Evolutionary conservation across 92 coral and sea anemone species (phyloP), one percentile per base, ranked within the genome.

Genomic region (Phymanthus crucifer): DNA sequence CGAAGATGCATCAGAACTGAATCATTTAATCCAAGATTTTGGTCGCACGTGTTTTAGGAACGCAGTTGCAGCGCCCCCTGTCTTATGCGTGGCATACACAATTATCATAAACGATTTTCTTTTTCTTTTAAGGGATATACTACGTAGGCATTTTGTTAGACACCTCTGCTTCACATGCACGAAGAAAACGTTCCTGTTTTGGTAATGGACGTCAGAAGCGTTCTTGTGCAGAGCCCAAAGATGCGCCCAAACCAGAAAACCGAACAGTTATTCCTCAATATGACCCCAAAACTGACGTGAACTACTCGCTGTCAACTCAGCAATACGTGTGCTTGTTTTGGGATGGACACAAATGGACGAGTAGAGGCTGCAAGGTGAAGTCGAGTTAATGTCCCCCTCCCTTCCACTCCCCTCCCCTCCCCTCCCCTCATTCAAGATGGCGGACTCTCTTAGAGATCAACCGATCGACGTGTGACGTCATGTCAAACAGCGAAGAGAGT

Each of bases 211-310:
- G 92, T 26, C 83, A 90, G 18, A 92, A 87, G 38, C 74, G 94
- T 16, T 92, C 97, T 0, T 92, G 97, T 29, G 90, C 87, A 11
- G 92, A 89, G 75, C 85, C 90, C n/a, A 92, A 92, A 78, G 92
- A 90, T 27, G 88, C 94, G 18, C 97, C 97, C 0, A 71, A 61
- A 67, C 97, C 93, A 14, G 89, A 82, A 58, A 92, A 92, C 80
- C 76, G 78, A 31, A 92, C 97, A 32, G 77, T 90, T 35, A 77
- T 71, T 37, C 94, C 94, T 5, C 81, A 71, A 24, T 92, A 87
- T 61, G 75, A 92, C 78, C 83, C 91, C 3, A 58, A 32, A 4
- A 90, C 97, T 32, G 97, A 92, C 29, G 77, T 76, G 23, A 92
- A 92, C 85, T 92, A 92, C 80, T 70, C 97, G 3, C 65, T 92